Evolutionary conservation across 2,113 vertebrate species (phyloP).

Genomic region (Limanda limanda): DNA sequence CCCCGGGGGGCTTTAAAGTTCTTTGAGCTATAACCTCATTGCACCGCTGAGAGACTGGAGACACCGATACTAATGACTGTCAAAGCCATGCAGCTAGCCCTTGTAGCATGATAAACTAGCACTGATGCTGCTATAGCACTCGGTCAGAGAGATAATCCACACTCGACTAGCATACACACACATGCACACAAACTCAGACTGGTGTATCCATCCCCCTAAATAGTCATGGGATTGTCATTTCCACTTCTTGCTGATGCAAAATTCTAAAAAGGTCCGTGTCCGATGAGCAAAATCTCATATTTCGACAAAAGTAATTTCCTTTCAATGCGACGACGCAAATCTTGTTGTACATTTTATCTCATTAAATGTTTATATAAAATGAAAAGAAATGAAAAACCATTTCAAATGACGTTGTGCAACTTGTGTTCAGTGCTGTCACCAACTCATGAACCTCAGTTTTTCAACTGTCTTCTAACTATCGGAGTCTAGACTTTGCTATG

Average conservation of each 20-base stretch:
- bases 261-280: too few relatives aligned
- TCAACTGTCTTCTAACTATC: background rate
- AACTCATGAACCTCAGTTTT: too few relatives aligned
- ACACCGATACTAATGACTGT: constrained; percentile 72
- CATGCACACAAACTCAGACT: background rate
- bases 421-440: too few relatives aligned
- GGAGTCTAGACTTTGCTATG: too few relatives aligned
- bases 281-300: too few relatives aligned
- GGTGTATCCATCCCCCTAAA: background rate
- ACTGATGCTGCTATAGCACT: constrained; percentile 8
- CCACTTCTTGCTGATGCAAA: too few relatives aligned
- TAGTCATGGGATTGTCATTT: background rate
- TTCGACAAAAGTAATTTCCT: too few relatives aligned
- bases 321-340: too few relatives aligned
- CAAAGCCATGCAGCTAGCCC: constrained; percentile 29
- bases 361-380: too few relatives aligned
- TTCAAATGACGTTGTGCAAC: too few relatives aligned
- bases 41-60: constrained; percentile 51
- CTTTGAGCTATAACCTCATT: constrained; percentile 61
- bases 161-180: background rate
- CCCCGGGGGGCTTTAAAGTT: constrained; percentile 42
- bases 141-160: background rate
- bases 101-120: constrained; percentile 7
- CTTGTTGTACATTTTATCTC: too few relatives aligned
- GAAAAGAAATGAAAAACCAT: too few relatives aligned